Evolutionary conservation across 2,888 invertebrate species (phyloP), one percentile per base, ranked within the genome.

Genomic region (Dryadula phaetusa): DNA sequence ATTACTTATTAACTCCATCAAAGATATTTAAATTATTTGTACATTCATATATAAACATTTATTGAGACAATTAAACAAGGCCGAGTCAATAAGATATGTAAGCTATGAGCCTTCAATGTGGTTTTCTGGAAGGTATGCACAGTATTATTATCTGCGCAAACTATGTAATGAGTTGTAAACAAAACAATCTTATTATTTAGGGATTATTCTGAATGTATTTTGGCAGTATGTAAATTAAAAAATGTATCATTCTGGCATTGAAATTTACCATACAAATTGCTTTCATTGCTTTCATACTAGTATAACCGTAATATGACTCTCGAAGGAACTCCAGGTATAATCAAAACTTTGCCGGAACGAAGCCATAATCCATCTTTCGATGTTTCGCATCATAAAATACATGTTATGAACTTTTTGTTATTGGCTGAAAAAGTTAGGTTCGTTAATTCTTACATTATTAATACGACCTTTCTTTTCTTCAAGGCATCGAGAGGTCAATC

Each of bases 51-150:
- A 64, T 56, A 60, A 63, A 58, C 40, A 64, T 63, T 70, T 60
- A 72, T 70, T 61, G 66, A 69, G 54, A 63, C 73, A 72, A 72
- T 69, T 70, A 70, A 49, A 67, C 62, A 58, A 69, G 72, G 73
- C 62, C 73, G 44, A 72, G 62, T 62, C 71, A 70, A 70, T 72
- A 62, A 67, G 28, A 64, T 32, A 56, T 60, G 63, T 67, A 25
- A 63, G 28, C 37, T 53, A 49, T 22, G 28, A 42, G 22, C 14
- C 52, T 44, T 46, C 62, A 25, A 47, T 64, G 52, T 49, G 8
- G 42, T 62, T 53, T 64, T 70, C 53, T 60, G 34, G 52, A 56
- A 44, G 44, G 32, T 60, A 32, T 32, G 44, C 16, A 10, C 16
- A n/a, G 37, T 18, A 37, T 49, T 58, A 16, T 20, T 34, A 10